Base-by-base conservation (phyloP, 2,113 vertebrate genomes). In the Scortum barcoo region DNA sequence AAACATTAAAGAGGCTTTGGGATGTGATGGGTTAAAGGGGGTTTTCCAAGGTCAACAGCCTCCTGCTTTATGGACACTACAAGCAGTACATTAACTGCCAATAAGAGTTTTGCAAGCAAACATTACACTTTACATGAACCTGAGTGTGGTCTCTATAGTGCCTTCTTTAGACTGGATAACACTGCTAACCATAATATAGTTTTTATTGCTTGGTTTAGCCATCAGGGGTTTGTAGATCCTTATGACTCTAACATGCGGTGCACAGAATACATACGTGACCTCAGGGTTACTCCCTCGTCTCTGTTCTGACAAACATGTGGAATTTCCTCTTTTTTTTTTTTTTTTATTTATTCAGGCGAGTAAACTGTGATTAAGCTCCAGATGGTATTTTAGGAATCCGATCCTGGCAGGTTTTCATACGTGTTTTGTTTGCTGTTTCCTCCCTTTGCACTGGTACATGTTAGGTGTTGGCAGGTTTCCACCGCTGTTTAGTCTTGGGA, bases 51-150 rank as follows among this genome's bases (percentile, higher is more conserved):
- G 70, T 80, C 40, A 62, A 54, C 73, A 75, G 33, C 14, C 14
- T 38, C 58, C 26, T 56, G 44, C n/a, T 72, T 83, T 86, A 81
- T 69, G 70, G 66, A 61, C 17, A 7, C 20, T 22, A 72, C 36
- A 50, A 58, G 28, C 71, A 54, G 67, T 78, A 74, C 80, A 81
- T 75, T 63, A 80, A 79, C 76, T 48, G 51, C 57, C 68, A 83
- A 44, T 65, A 80, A 85, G 81, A 85, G 77, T 83, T 86, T 90
- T 81, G 61, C 46, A 79, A 72, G 62, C 62, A 70, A 71, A 78
- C 24, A 81, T 81, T 72, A 62, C 51, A 88, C 76, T 50, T 38
- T 19, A 54, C 50, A 56, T 58, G 65, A 77, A 73, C 51, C 33
- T 8, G 51, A 60, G 51, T 42, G 44, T 54, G 81, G 80, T 57